Base-by-base conservation (phyloP, 2,797 vertebrate genomes). In the Linurgus olivaceus region DNA sequence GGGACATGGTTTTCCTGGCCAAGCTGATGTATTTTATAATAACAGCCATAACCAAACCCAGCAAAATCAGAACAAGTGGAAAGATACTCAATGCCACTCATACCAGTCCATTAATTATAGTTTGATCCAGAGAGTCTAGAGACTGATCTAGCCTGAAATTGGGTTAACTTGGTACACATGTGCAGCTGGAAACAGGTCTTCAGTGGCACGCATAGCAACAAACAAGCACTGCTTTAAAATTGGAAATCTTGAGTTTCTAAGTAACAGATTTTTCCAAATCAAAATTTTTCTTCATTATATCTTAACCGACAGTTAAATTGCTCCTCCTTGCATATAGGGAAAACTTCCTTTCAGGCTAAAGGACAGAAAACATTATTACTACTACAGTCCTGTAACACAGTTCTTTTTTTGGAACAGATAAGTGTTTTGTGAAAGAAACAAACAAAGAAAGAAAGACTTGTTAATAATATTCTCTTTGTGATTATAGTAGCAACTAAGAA, bases 401-500 rank as follows among this genome's bases (percentile, higher is more conserved):
- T 66, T 90, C 83, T 81, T 73, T 88, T 52, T 47, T 77, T 73
- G 29, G 67, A 94, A 85, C 74, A 4, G 2, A 13, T 29, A 89
- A 67, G 37, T 72, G 45, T 76, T 86, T 91, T 88, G 74, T 74
- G 81, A 94, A 93, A 78, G 48, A 68, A 95, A 91, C 6, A 70
- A 70, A 42, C 0, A 91, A 72, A 75, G 10, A 90, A 70, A 74
- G 21, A 86, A 20, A 89, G 26, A 50, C 44, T 66, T 35, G 20
- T 57, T 78, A 95, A 81, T 86, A 33, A 40, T 9, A 23, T 81
- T 86, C 44, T 95, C 61, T 88, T 92, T 80, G 68, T 68, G 89
- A 85, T 94, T 95, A 94, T 94, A 93, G 81, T 91, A 93, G 72
- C 54, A 95, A 94, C 79, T 91, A 90, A 90, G 65, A 90, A 96